Base-by-base conservation (phyloP, 2,888 invertebrate genomes). In the Steromphala cineraria region DNA sequence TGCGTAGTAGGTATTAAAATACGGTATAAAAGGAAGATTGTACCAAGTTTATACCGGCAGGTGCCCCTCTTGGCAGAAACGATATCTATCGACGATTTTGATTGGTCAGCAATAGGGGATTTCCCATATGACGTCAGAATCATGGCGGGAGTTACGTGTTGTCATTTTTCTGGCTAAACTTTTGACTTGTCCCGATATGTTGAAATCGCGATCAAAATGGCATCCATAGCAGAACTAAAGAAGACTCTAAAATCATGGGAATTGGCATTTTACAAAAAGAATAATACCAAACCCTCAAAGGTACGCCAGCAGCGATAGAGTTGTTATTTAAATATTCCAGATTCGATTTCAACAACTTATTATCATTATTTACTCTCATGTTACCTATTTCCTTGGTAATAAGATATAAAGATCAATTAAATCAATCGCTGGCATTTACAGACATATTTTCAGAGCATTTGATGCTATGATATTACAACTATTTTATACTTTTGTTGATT, bases 181-280 rank as follows among this genome's bases (percentile, higher is more conserved):
- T 46, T 4, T 46, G 13, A 5, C 13, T 13, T 10, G 13, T 13
- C 13, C 5, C 46, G 46, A 46, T 46, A n/a, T n/a, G 10, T 10
- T 10, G 46, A 10, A 1, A 46, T 46, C 46, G 46, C 7, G 7
- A 46, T 56, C 21, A 71, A 71, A 52, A 75, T 75, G 75, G 19
- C 75, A 21, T 19, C 19, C n/a, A 15, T 75, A 10, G 15, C 17
- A 2, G 79, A 80, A 19, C 40, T 89, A 13, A 87, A 88, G 80
- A 88, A 84, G 55, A 55, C 53, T 4, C 81, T 90, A 36, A 90
- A 90, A 67, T 79, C 85, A 46, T 90, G 90, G 90, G 90, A 90
- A 82, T 75, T 82, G 1, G 80, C 82, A 0, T 90, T 90, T 74
- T 82, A 82, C 21, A 82, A 81, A 55, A 85, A 87, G 10, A 83